These are phyloP conservation scores for Achlya flavicornis DNA, from an alignment of 2,888 invertebrate genomes.

Conservation along the genomic window DNA sequence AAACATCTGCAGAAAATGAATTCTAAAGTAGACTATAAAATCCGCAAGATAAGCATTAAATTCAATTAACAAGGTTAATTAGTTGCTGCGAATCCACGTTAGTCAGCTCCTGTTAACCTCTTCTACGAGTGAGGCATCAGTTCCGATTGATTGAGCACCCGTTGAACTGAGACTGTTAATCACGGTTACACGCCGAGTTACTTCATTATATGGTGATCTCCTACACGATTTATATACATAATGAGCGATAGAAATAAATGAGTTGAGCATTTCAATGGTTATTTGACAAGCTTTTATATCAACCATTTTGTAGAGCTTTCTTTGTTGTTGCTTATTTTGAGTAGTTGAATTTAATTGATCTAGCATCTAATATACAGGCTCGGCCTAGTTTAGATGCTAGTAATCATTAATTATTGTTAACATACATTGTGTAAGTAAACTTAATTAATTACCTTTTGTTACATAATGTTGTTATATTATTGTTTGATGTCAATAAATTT, in stretches of 20 bases:
- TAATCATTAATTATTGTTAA: too few relatives aligned
- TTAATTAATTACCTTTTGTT: too few relatives aligned
- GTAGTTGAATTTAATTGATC: too few relatives aligned
- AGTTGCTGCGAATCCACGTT: constrained; percentile 49
- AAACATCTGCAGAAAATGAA: background rate
- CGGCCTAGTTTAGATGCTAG: too few relatives aligned
- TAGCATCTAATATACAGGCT: too few relatives aligned
- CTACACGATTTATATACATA: constrained; percentile 24
- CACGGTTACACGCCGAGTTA: constrained; percentile 57
- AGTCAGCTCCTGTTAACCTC: constrained; percentile 45
- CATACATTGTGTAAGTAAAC: too few relatives aligned
- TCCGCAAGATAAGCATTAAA: constrained; percentile 44
- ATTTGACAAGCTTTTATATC: background rate
- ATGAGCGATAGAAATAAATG: background rate
- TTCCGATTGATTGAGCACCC: constrained; percentile 64
- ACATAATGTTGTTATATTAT: too few relatives aligned
- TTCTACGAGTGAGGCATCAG: constrained; percentile 49
- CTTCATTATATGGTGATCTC: constrained; percentile 48
- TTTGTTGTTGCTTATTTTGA: background rate
- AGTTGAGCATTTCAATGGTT: background rate
- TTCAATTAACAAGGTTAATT: constrained; percentile 57
- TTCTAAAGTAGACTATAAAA: constrained; percentile 23
- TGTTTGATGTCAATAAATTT: too few relatives aligned
- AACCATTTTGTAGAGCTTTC: background rate
- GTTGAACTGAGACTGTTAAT: constrained; percentile 64